Conservation (phyloP, 2,888 invertebrate species). For the Zaprionus lineosus region DNA sequence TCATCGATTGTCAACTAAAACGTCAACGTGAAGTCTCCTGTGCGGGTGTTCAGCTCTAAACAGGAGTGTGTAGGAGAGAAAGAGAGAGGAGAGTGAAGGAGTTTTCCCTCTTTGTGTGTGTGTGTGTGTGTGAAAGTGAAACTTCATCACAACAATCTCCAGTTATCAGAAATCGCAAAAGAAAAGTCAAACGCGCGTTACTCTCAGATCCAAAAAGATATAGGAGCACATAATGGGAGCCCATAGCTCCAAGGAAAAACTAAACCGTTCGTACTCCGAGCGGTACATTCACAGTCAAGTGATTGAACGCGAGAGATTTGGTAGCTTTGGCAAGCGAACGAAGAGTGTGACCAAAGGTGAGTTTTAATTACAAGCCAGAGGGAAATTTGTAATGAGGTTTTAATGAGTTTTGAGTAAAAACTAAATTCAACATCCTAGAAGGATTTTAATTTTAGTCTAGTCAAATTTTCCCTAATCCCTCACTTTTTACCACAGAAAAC, state of each 20-base stretch:
- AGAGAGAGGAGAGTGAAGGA: neutral
- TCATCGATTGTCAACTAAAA: constrained; percentile 53
- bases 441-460: too few species aligned
- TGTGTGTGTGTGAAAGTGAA: constrained; percentile 55
- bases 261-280: constrained; percentile 87
- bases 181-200: neutral
- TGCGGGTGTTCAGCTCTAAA: constrained; percentile 49
- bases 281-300: constrained; percentile 84
- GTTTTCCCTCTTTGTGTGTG: constrained; percentile 14
- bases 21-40: constrained; percentile 47
- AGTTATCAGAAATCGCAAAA: constrained; percentile 16
- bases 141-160: constrained; percentile 27
- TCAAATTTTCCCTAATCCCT: too few species aligned
- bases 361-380: too few species aligned
- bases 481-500: too few species aligned
- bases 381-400: too few species aligned
- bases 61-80: constrained; percentile 2
- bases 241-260: constrained; percentile 90
- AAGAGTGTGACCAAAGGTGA: constrained; percentile 79
- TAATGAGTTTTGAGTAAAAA: too few species aligned
- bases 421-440: too few species aligned
- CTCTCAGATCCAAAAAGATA: neutral
- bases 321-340: constrained; percentile 87
- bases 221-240: constrained; percentile 85
- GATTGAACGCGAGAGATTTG: constrained; percentile 87